Base-by-base conservation (phyloP, 2,797 vertebrate genomes). In the Denticeps clupeoides region DNA sequence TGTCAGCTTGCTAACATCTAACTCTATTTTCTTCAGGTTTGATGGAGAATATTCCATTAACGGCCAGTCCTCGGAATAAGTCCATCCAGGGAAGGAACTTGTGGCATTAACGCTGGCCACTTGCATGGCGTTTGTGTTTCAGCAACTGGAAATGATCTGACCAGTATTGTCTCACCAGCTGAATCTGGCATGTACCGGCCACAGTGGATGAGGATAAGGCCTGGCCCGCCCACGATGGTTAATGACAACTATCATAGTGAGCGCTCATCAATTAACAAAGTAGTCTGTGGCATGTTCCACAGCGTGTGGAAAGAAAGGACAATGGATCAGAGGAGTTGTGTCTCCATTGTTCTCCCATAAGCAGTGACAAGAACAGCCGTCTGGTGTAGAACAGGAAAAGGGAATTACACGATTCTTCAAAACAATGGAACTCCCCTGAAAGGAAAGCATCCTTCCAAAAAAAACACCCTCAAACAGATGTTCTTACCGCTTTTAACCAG, bases 351-450 rank as follows among this genome's bases (percentile, higher is more conserved):
- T 52, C 44, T 37, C n/a, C 22, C 42, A 32, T 24, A 41, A 43
- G 41, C 40, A 41, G 52, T 55, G 21, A 56, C 53, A 29, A 9
- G 16, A 38, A 47, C 37, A 45, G 27, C 35, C 40, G 56, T 32
- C 16, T 47, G 47, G 45, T 58, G 54, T 56, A 49, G 21, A 56
- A 43, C 53, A 47, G 50, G 45, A 37, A 51, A 55, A 31, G 18
- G 27, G 31, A 47, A 59, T 55, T 52, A 67, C 63, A 53, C 52
- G 55, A 53, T 44, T 58, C 45, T 48, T 41, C 22, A 60, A 51
- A 49, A 62, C 48, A 59, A 53, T 55, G 31, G 37, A 55, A 60
- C 25, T 44, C 38, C 21, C 55, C 44, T 42, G 38, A 50, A 43
- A 51, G 47, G 27, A 40, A 55, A 55, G 63, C 47, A 59, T 59